Evolutionary conservation across 2,888 invertebrate genomes (phyloP), one percentile per base, ranked within the genome.

Genomic region (Altica lythri): DNA sequence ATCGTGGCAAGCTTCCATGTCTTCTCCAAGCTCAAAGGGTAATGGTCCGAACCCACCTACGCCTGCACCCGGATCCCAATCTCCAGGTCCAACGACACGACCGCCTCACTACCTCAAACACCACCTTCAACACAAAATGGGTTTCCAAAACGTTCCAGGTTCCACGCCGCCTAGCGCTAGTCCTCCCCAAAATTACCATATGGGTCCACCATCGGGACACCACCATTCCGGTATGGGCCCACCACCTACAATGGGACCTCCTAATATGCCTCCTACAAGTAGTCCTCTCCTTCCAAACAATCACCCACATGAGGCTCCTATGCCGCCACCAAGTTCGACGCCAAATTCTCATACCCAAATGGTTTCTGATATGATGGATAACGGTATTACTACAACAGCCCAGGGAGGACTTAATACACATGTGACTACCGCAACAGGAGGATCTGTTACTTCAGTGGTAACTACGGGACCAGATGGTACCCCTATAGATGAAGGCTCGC

Each of bases 401-500:
- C 76, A 80, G 59, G 80, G 81, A 72, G 73, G 71, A 12, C 68
- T 76, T 64, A 70, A 72, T 19, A 75, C 77, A 10, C 76, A 76
- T 53, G 76, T 77, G 32, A 75, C 76, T 12, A 68, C 75, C 9
- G 71, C 78, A 50, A 68, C 75, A 5, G 74, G 78, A 55, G 81
- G 89, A 74, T 86, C 89, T 54, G 91, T 91, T 66, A 92, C 91
- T 37, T 89, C 90, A 55, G 88, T 93, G 63, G 89, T 92, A 69
- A 92, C 92, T 62, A 92, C 93, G 50, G 93, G 93, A 2, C 93
- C 93, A 10, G 93, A 94, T 79, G 93, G 93, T 55, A 84, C 91
- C 61, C 87, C 89, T 35, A 83, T 94, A 63, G 93, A 94, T 75
- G 93, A 94, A 77, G 93, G 89, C 68, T 92, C 92, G 68, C 94